These are phyloP conservation scores for Papilio protenor DNA, from an alignment of 2,888 invertebrate genomes.

Conservation along the genomic window DNA sequence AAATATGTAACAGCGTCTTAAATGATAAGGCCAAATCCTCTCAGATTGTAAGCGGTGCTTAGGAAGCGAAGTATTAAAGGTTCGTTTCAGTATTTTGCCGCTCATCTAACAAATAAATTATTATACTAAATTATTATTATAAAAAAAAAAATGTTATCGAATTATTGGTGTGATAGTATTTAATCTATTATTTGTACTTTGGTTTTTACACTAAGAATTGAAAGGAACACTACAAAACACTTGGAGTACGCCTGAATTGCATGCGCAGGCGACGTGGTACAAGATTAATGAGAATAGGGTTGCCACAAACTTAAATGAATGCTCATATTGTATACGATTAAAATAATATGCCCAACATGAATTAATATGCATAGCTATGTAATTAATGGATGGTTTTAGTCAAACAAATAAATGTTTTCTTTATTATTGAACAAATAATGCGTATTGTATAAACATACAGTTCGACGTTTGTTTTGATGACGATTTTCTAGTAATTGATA, in stretches of 20 bases:
- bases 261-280: slow-evolving; percentile 18
- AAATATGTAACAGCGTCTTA: no score
- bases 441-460: background rate
- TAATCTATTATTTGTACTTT: slow-evolving; percentile 13
- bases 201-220: background rate
- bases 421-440: background rate
- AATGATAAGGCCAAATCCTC: no score
- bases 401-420: background rate
- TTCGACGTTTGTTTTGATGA: background rate
- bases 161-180: background rate
- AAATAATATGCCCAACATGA: no score
- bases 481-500: background rate
- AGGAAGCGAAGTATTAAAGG: no score
- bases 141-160: no score
- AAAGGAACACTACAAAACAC: slow-evolving; percentile 5
- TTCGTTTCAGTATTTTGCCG: no score
- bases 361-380: no score
- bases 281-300: slow-evolving; percentile 16
- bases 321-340: no score
- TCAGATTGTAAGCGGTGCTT: no score
- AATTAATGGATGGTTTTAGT: background rate
- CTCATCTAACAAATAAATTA: no score
- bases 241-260: slow-evolving; percentile 16
- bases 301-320: background rate
- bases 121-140: no score